Evolutionary conservation across 2,113 vertebrate genomes (phyloP).

Genomic region (Buteo buteo): DNA sequence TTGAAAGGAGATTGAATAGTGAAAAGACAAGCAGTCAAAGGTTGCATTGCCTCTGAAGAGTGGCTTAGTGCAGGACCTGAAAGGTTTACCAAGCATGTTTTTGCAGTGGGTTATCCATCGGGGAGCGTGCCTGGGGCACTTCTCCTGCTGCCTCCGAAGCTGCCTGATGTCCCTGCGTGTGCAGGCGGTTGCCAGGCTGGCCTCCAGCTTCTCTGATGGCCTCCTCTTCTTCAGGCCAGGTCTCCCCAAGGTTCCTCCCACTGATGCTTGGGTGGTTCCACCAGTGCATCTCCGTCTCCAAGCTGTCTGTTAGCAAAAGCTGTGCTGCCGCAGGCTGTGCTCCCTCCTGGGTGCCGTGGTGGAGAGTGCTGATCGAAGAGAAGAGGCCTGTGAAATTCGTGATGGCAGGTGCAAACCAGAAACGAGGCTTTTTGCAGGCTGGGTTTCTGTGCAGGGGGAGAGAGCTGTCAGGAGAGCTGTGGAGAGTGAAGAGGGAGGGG

Average conservation of each 20-base stretch:
- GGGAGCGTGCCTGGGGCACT: accelerated
- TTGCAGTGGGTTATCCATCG: accelerated
- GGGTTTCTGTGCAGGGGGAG: background rate
- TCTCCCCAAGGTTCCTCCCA: background rate
- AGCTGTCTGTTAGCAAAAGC: background rate
- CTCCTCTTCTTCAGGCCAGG: background rate
- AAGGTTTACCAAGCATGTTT: background rate
- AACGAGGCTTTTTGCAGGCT: accelerated
- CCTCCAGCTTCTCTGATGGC: background rate
- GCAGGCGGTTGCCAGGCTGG: background rate
- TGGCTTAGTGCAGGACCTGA: background rate
- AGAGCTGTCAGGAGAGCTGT: background rate
- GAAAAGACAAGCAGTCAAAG: background rate
- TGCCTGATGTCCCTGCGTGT: accelerated
- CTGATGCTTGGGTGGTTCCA: background rate
- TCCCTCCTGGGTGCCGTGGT: background rate
- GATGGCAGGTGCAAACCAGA: background rate
- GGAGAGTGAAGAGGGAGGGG: background rate
- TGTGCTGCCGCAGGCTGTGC: background rate
- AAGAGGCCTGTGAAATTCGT: background rate
- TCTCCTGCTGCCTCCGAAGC: background rate
- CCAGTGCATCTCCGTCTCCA: background rate
- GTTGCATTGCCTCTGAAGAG: background rate
- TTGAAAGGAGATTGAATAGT: background rate
- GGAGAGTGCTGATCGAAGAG: background rate